Evolutionary conservation across 2,888 invertebrate genomes (phyloP), one percentile per base, ranked within the genome.

Genomic region (Eupithecia tripunctaria): DNA sequence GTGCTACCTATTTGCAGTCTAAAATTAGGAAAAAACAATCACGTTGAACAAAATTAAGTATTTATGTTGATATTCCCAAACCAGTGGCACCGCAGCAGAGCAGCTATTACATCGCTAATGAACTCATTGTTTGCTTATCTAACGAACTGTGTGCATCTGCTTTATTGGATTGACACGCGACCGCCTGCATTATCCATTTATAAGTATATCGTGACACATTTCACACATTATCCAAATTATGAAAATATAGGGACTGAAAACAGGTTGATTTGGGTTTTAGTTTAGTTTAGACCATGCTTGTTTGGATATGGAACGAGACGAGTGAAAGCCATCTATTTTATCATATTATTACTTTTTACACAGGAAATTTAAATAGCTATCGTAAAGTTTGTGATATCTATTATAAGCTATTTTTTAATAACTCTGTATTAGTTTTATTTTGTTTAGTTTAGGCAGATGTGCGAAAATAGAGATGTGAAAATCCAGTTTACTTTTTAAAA

Each of bases 121-220:
- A 94, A 93, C 87, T 89, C 89, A 91, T 92, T 93, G 92, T 94
- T 93, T 92, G 89, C 84, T 86, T 85, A 87, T 89, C 91, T 93
- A 94, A 94, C 91, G 93, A 93, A 92, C 90, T 88, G 87, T 85
- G 82, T 83, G 80, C 84, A 82, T 80, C 82, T 82, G 87, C 86
- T 86, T 78, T 74, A 77, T 78, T 73, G 75, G 73, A 76, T 75
- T 76, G 75, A 80, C 78, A 76, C 73, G 75, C 72, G 62, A 67
- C 71, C 74, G 63, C 67, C 69, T 72, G 60, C 69, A 75, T 75
- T 72, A 75, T 72, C 72, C 67, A 74, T 71, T 74, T 71, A 68
- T 74, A 71, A 25, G 25, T 56, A 56, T 74, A 60, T 62, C 51
- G 71, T 74, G 68, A 68, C 68, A 71, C 51, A 73, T 68, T 71